These are phyloP conservation scores for Salmo trutta DNA, from an alignment of 2,797 vertebrate species.

Conservation along the genomic window DNA sequence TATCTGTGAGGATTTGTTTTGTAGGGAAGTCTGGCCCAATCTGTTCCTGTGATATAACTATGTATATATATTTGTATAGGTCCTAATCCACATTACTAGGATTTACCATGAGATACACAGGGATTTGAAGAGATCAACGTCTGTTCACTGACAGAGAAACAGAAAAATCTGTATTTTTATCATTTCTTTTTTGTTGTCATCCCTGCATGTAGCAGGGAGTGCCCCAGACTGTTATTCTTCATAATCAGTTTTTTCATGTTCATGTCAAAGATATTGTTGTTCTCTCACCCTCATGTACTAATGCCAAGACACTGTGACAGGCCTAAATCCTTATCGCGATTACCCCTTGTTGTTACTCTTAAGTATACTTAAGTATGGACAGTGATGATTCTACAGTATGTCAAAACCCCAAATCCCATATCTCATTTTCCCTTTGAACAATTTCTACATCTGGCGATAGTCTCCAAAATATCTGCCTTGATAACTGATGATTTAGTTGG, in stretches of 20 bases:
- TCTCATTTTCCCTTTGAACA: slow-evolving; percentile 56
- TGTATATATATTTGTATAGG: slow-evolving; percentile 69
- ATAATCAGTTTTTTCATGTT: slow-evolving; percentile 66
- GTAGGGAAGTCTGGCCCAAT: slow-evolving; percentile 56
- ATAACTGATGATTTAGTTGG: slow-evolving; percentile 43
- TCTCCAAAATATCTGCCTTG: slow-evolving; percentile 51
- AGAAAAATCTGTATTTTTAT: slow-evolving; percentile 29
- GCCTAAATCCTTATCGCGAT: slow-evolving; percentile 61
- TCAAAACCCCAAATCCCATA: slow-evolving; percentile 20
- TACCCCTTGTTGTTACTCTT: slow-evolving; percentile 46
- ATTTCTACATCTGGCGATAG: slow-evolving; percentile 59
- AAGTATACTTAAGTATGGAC: slow-evolving; percentile 48
- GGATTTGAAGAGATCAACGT: slow-evolving; percentile 77
- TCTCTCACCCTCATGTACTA: slow-evolving; percentile 59
- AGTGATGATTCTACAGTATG: slow-evolving; percentile 25
- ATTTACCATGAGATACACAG: slow-evolving; percentile 76
- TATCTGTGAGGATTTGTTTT: slow-evolving; percentile 60
- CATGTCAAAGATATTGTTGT: slow-evolving; percentile 57
- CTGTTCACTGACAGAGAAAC: slow-evolving; percentile 57
- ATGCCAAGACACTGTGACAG: slow-evolving; percentile 42
- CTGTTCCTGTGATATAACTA: slow-evolving; percentile 62
- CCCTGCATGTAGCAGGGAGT: slow-evolving; percentile 35
- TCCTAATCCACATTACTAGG: slow-evolving; percentile 79
- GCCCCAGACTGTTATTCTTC: slow-evolving; percentile 31
- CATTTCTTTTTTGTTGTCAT: slow-evolving; percentile 46